A percentile compares a stretch with the other conserved stretches of the same genome.
Conservation (phyloP, 2,888 invertebrate species). For the Ectemnius continuus region DNA sequence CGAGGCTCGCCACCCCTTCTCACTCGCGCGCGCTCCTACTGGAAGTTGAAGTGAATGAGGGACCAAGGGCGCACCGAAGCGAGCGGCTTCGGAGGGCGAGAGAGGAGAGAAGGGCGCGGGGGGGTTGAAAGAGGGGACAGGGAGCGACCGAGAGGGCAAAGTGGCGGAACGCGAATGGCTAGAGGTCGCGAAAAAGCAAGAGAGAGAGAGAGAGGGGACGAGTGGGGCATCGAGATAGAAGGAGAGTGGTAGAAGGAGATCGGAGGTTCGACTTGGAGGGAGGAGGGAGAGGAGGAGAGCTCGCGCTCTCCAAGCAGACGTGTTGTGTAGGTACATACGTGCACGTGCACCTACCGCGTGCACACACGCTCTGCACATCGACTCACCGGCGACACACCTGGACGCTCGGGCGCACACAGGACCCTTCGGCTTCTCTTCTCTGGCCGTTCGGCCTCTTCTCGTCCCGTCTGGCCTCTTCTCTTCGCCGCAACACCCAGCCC, state of each 20-base stretch:
- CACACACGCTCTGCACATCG: slow-evolving; percentile 3
- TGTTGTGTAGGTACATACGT: slow-evolving; percentile 40
- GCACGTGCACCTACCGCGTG: slow-evolving; percentile 27
- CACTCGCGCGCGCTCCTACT: slow-evolving; percentile 22
- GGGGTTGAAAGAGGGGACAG: slow-evolving; percentile 12
- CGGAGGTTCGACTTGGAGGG: too few relatives aligned
- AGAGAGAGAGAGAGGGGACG: slow-evolving; percentile 17
- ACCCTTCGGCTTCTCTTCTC: slow-evolving; percentile 20
- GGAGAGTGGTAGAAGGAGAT: too few relatives aligned
- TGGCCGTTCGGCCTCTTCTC: not conserved
- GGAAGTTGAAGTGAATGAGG: slow-evolving; percentile 61
- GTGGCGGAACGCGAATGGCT: slow-evolving; percentile 8
- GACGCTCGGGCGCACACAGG: slow-evolving; percentile 11
- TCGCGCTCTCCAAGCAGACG: not conserved
- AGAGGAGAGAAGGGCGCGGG: slow-evolving; percentile 18
- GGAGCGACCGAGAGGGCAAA: not conserved
- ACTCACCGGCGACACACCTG: slow-evolving; percentile 17
- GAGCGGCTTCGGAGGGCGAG: slow-evolving; percentile 26
- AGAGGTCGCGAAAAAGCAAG: slow-evolving; percentile 22
- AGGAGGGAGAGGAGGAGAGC: slow-evolving; percentile 4
- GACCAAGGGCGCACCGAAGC: slow-evolving; percentile 43
- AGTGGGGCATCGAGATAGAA: slow-evolving; percentile 8
- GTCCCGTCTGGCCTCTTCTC: slow-evolving; percentile 16
- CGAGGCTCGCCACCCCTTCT: not conserved
- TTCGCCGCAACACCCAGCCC: slow-evolving; percentile 12